Base-by-base conservation (phyloP, 2,888 invertebrate genomes). In the Drosophila pseudotalamancana region DNA sequence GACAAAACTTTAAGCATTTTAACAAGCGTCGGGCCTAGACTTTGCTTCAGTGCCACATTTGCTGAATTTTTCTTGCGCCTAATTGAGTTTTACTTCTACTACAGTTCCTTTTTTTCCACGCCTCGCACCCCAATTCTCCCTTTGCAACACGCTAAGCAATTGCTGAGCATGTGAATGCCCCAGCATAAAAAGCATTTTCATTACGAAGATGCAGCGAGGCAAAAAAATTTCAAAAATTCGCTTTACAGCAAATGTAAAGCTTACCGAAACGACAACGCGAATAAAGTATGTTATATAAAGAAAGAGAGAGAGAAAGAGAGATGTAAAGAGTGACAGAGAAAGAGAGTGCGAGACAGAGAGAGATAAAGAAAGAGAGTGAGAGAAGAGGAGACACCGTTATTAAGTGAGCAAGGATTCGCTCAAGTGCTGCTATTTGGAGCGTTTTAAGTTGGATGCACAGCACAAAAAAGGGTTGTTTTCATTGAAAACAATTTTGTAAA, bases 131-230 rank as follows among this genome's bases (percentile, higher is more conserved):
- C 54, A n/a, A n/a, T 55, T 35, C 12, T 9, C n/a, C 8, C 27
- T 11, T n/a, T 9, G 29, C 29, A 8, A 16, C 11, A 18, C 8
- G 31, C 40, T 6, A 27, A 49, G 53, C 51, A 56, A 54, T 56
- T 35, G 50, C 25, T 43, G 40, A 53, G 60, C 62, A 67, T 70
- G 63, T 55, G 61, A 77, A 82, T 78, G 61, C 54, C 59, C 19
- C 40, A 50, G 61, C 64, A 64, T 64, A 66, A 72, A 78, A 84
- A 81, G 65, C 74, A 74, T 87, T 83, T 86, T 74, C 81, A 86
- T 86, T 74, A 74, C 45, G 55, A 12, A 34, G 63, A 65, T 69
- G 77, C 71, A 80, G 56, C 55, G 27, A 57, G 45, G 64, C 54
- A 64, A 64, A 74, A 73, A 63, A 60, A 66, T 59, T 60, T 51